Percentiles rank a stretch among this genome's conserved stretches.
Evolutionary conservation across 2,888 invertebrate species (phyloP).

Genomic region (Steinernema scapterisci): DNA sequence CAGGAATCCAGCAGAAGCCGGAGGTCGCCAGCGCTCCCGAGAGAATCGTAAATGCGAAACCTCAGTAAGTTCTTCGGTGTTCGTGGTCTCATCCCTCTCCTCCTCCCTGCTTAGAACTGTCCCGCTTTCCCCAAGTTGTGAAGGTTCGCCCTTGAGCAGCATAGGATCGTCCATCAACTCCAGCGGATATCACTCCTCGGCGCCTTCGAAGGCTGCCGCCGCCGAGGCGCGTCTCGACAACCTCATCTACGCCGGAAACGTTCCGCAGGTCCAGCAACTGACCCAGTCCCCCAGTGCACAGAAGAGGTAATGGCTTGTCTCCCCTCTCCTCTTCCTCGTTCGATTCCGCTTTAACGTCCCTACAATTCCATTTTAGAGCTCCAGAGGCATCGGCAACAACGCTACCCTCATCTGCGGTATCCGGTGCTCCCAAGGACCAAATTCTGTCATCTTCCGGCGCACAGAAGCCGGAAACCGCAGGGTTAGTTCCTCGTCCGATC

Average conservation of each 20-base stretch:
- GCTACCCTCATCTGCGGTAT: background rate
- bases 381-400: conserved; percentile 4
- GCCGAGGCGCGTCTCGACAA: conserved; percentile 36
- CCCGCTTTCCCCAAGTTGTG: background rate
- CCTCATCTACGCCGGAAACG: conserved; percentile 22
- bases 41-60: background rate
- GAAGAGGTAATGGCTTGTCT: conserved; percentile 2
- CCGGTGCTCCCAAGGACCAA: conserved; percentile 5
- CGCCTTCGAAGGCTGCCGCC: conserved; percentile 28
- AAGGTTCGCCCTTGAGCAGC: conserved; percentile 19
- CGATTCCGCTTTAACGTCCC: background rate
- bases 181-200: background rate
- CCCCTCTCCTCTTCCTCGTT: background rate
- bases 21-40: background rate
- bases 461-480: conserved; percentile 27
- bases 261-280: background rate
- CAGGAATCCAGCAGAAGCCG: conserved; percentile 1
- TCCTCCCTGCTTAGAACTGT: conserved; percentile 1
- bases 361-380: background rate
- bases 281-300: background rate
- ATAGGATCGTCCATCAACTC: background rate
- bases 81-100: background rate
- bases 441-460: conserved; percentile 16
- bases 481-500: background rate
- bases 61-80: background rate